Percentiles rank a stretch among this genome's conserved stretches.
Conservation (phyloP, 2,888 invertebrate genomes). For the Diarsia mendica region DNA sequence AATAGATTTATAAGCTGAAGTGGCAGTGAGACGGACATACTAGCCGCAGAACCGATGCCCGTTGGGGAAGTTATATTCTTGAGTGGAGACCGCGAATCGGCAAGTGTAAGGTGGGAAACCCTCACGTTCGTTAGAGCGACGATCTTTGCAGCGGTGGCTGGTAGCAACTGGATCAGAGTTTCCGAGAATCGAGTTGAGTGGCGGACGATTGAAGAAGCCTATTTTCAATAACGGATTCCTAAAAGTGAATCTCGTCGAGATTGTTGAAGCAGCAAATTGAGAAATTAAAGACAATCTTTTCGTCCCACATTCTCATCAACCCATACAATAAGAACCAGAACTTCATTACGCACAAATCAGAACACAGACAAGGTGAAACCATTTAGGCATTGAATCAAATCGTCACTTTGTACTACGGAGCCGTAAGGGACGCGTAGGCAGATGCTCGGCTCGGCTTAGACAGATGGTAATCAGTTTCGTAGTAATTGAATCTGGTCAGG, state of each 20-base stretch:
- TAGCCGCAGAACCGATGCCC: no score
- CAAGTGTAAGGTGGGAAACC: no score
- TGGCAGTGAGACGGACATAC: no score
- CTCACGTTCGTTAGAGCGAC: no score
- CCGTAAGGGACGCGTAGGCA: constrained; percentile 64
- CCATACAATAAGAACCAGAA: constrained; percentile 17
- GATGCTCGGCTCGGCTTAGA: constrained; percentile 77
- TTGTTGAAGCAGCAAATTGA: neutral
- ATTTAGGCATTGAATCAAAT: constrained; percentile 51
- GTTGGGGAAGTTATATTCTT: no score
- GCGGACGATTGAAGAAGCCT: no score
- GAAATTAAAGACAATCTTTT: constrained; percentile 8
- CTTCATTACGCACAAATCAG: constrained; percentile 34
- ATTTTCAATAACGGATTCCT: no score
- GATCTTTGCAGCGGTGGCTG: no score
- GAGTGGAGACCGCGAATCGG: no score
- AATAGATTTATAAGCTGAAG: no score
- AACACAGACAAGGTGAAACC: constrained; percentile 29
- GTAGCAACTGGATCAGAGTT: no score
- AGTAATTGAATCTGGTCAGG: constrained; percentile 86
- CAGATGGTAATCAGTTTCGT: constrained; percentile 84
- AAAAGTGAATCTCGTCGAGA: neutral
- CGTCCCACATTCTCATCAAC: neutral
- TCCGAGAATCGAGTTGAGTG: no score
- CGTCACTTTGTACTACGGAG: constrained; percentile 51